Conservation (phyloP, 2,113 vertebrate species). For the Poeciliopsis turrubarensis region DNA sequence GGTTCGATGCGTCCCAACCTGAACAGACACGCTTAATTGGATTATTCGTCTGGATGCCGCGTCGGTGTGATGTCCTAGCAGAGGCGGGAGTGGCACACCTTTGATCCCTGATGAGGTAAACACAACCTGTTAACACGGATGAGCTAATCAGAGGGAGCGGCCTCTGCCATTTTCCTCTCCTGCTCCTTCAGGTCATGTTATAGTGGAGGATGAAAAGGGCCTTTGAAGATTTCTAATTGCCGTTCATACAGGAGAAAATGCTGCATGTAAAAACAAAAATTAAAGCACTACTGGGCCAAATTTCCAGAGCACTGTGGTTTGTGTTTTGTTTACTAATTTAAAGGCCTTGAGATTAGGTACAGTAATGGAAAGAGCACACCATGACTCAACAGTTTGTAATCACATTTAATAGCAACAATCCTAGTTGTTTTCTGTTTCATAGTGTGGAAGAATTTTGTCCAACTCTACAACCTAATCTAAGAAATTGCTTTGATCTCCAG, state of each 20-base stretch:
- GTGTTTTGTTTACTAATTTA: constrained; percentile 34
- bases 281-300: constrained; percentile 16
- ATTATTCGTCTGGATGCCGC: constrained; percentile 46
- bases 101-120: constrained; percentile 43
- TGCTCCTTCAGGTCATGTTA: constrained; percentile 16
- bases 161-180: constrained; percentile 30
- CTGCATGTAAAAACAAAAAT: constrained; percentile 1
- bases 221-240: constrained; percentile 42
- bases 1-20: constrained; percentile 27
- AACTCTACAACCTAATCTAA: too few species aligned
- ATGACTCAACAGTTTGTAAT: not conserved
- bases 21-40: constrained; percentile 61
- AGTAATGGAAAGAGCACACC: not conserved
- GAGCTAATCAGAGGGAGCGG: constrained; percentile 46
- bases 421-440: too few species aligned
- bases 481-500: too few species aligned
- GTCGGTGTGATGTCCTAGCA: constrained; percentile 28
- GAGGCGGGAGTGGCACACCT: constrained; percentile 38
- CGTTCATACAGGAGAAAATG: constrained; percentile 25
- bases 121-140: constrained; percentile 37
- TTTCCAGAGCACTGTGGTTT: constrained; percentile 3
- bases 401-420: too few species aligned
- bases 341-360: constrained; percentile 23
- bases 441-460: too few species aligned
- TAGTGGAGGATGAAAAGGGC: constrained; percentile 28